Percentiles rank a stretch among this genome's conserved stretches.
phyloP scores from a whole-genome alignment of 2,888 invertebrate species.

The Geotrupes spiniger region DNA sequence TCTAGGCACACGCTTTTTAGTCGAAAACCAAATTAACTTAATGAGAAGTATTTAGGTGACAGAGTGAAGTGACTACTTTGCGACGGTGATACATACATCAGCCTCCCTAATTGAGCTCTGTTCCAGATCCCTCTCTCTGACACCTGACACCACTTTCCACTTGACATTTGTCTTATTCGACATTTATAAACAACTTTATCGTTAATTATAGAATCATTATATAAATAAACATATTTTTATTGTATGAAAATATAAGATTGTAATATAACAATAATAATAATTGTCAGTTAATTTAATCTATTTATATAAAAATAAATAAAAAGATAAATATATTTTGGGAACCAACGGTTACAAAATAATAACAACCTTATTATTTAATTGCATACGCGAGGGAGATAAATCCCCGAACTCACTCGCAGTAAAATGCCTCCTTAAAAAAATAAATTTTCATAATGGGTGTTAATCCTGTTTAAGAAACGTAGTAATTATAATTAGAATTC shows the following conservation, averaged over 20 bases:
- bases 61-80: constrained; percentile 43
- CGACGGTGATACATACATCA: constrained; percentile 42
- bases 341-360: no score
- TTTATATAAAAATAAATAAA: no score
- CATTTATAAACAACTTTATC: constrained; percentile 25
- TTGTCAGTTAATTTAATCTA: no score
- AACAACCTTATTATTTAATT: no score
- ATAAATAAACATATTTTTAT: no score
- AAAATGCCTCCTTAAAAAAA: background rate
- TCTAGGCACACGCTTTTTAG: constrained; percentile 30
- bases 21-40: constrained; percentile 36
- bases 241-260: no score
- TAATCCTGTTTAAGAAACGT: constrained; percentile 22
- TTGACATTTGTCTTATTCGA: constrained; percentile 43
- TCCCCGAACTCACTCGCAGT: no score
- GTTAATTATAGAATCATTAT: constrained; percentile 17
- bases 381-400: no score
- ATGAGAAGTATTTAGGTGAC: constrained; percentile 43
- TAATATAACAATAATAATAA: no score
- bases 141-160: constrained; percentile 47
- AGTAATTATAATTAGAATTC: constrained; percentile 27
- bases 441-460: constrained; percentile 6
- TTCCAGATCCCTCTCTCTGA: constrained; percentile 39
- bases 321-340: no score
- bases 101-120: constrained; percentile 43